Base-by-base conservation (phyloP, 23 tunicate genomes). In the Halocynthia aurantium region DNA sequence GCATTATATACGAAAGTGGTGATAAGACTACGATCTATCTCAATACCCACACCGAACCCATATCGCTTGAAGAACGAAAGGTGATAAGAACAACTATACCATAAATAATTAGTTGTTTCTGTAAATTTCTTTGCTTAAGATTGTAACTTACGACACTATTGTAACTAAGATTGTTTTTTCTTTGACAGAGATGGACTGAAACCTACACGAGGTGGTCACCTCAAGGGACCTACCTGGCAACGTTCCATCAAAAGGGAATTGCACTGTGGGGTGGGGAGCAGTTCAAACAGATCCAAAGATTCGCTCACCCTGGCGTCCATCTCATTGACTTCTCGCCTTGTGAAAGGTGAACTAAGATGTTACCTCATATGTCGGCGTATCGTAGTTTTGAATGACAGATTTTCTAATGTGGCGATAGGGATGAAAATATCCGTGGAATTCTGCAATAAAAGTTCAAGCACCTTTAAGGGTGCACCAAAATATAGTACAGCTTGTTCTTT, bases 241-340 rank as follows among this genome's bases (percentile, higher is more conserved):
- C 98, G 10, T 83, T 92, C 61, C 98, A 92, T 72, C 76, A 73
- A 10, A 92, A 92, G 63, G 98, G 98, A 6, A 86, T 92, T 7
- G 98, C 98, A 1, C 53, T 92, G 53, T 92, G 98, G 98, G 98
- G 92, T 1, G 98, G 98, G 19, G 84, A 82, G 20, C 60, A 92
- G 44, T 92, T 92, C 54, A 86, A 83, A 75, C 98, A 92, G 55
- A 82, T 82, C 52, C 92, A 92, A 50, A 52, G 92, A 9, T 92
- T 92, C 69, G 85, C 88, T 50, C 98, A 92, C 54, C 85, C 74
- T 0, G 92, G 92, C 31, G 98, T 92, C 50, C 88, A 84, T 57
- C 83, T 92, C 62, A 86, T 92, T 51, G 98, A 92, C 75, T 92
- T 92, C 68, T 92, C 98, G 50, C 98, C 98, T 8, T 92, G 98